Evolutionary conservation across 2,113 vertebrate genomes (phyloP).

Genomic region (Silurus asotus): DNA sequence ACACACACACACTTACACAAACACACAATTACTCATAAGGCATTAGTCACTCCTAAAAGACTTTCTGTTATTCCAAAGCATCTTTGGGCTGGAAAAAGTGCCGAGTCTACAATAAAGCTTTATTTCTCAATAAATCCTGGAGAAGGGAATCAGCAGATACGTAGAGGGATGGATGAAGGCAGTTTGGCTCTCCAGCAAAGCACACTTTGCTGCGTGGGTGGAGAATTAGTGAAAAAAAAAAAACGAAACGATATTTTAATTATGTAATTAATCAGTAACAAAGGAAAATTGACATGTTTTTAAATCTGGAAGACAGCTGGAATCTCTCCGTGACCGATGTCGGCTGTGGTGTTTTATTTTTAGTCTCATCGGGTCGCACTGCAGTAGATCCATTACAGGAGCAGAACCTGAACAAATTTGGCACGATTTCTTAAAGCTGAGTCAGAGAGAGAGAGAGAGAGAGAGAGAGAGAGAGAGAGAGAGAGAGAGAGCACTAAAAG

Average conservation of each 20-base stretch:
- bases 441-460: conserved; percentile 4
- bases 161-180: neutral
- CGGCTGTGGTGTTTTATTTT: neutral
- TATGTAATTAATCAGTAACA: neutral
- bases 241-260: neutral
- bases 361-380: neutral
- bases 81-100: neutral
- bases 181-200: neutral
- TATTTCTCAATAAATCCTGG: neutral
- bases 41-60: neutral
- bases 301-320: neutral
- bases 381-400: conserved; percentile 21
- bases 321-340: neutral
- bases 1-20: neutral
- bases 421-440: conserved; percentile 22
- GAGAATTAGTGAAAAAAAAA: neutral
- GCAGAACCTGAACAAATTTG: conserved; percentile 19
- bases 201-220: conserved; percentile 6
- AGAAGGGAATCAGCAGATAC: neutral
- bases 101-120: neutral
- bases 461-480: neutral
- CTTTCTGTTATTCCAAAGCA: neutral
- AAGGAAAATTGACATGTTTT: neutral
- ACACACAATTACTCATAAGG: neutral
- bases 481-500: neutral